phyloP scores from a whole-genome alignment of 2,888 invertebrate genomes.

The Stenodera caucasica region DNA sequence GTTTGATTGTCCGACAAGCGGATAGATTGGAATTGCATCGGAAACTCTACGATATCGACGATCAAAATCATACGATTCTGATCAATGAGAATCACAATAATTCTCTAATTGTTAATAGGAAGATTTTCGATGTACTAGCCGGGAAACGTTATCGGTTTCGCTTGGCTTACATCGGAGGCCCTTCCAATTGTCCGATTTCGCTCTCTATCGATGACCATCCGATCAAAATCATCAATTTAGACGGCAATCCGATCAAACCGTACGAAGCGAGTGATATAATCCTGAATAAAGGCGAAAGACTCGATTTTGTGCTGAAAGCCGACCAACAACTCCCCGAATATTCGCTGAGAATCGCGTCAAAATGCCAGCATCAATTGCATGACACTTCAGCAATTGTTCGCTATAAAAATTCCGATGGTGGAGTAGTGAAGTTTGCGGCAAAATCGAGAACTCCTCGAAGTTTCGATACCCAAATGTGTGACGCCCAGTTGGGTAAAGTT shows the following conservation, averaged over 20 bases:
- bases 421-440: constrained; percentile 19
- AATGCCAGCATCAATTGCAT: constrained; percentile 57
- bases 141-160: constrained; percentile 69
- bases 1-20: constrained; percentile 70
- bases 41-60: constrained; percentile 70
- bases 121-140: constrained; percentile 59
- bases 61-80: constrained; percentile 68
- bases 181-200: constrained; percentile 68
- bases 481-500: constrained; percentile 56
- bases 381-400: constrained; percentile 61
- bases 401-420: constrained; percentile 44
- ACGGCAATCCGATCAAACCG: constrained; percentile 68
- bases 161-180: constrained; percentile 67
- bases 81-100: constrained; percentile 70
- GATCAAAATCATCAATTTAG: constrained; percentile 68
- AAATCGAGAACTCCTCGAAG: constrained; percentile 22
- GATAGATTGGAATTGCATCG: constrained; percentile 63
- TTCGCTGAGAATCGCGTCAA: constrained; percentile 63
- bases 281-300: constrained; percentile 72
- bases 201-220: constrained; percentile 68
- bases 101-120: constrained; percentile 64
- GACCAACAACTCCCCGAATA: constrained; percentile 62
- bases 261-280: constrained; percentile 61
- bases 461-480: constrained; percentile 48
- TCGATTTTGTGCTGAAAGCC: constrained; percentile 72